These are phyloP conservation scores for Sebastes paucispinis DNA, from an alignment of 2,797 vertebrate species.

Conservation along the genomic window DNA sequence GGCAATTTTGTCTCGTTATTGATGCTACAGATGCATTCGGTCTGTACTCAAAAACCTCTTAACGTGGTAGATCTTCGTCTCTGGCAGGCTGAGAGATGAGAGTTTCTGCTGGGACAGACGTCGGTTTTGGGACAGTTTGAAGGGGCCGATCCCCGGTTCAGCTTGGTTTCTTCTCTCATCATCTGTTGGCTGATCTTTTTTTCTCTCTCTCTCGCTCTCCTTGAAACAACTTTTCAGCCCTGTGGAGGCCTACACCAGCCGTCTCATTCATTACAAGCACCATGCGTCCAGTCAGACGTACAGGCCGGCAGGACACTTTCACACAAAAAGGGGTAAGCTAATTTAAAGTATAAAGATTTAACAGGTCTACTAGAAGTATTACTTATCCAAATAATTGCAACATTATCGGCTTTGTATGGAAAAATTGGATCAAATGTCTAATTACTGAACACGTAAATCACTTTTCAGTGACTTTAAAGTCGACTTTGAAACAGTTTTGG, in stretches of 20 bases:
- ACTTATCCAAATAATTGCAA: not conserved
- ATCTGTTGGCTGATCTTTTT: slow-evolving; percentile 73
- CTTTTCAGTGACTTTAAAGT: slow-evolving; percentile 3
- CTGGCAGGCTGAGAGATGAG: slow-evolving; percentile 4
- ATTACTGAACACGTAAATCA: not conserved
- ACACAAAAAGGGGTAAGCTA: slow-evolving; percentile 73
- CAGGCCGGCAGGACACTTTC: slow-evolving; percentile 60
- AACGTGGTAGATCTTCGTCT: not conserved
- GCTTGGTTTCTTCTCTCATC: slow-evolving; percentile 75
- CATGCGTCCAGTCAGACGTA: slow-evolving; percentile 53
- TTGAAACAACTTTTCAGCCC: slow-evolving; percentile 59
- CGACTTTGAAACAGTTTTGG: slow-evolving; percentile 17
- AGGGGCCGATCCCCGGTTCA: slow-evolving; percentile 68
- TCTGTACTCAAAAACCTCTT: not conserved
- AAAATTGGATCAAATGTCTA: not conserved
- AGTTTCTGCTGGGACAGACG: slow-evolving; percentile 31
- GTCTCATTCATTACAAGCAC: slow-evolving; percentile 64
- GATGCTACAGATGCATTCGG: not conserved
- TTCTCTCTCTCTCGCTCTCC: slow-evolving; percentile 10
- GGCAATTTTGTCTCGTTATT: not conserved
- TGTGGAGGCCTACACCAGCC: slow-evolving; percentile 54
- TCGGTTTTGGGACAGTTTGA: slow-evolving; percentile 59
- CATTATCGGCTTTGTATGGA: not conserved
- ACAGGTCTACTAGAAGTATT: not conserved
- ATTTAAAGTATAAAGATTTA: slow-evolving; percentile 48